Percentiles rank a stretch among this genome's conserved stretches.
Evolutionary conservation across 1,140 invertebrate genomes (phyloP).

Genomic region (Pseudobourletiella spinata): DNA sequence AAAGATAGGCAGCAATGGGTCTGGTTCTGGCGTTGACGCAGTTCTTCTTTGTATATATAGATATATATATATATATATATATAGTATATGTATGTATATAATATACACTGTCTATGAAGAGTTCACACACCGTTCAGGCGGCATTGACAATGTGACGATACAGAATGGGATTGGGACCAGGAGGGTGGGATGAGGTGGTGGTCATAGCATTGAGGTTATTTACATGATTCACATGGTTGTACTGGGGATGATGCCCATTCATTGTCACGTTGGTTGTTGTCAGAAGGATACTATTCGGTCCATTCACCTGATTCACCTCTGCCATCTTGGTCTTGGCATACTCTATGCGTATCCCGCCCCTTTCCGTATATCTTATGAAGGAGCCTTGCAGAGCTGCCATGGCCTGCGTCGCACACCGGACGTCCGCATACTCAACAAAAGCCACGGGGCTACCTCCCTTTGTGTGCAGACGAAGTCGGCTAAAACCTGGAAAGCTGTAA

Average conservation of each 20-base stretch:
- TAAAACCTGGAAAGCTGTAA: slow-evolving; percentile 87
- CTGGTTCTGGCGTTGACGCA: neutral
- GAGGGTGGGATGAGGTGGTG: slow-evolving; percentile 22
- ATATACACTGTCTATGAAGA: too few relatives aligned
- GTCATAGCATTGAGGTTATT: slow-evolving; percentile 32
- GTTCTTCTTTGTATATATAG: too few relatives aligned
- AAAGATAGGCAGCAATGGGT: neutral
- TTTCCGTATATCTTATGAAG: slow-evolving; percentile 85
- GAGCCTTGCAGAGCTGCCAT: slow-evolving; percentile 87
- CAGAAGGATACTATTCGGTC: slow-evolving; percentile 31
- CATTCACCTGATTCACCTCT: slow-evolving; percentile 51
- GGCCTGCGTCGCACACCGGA: slow-evolving; percentile 77
- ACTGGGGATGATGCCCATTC: slow-evolving; percentile 33
- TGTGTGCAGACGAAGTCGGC: slow-evolving; percentile 91
- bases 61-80: too few relatives aligned
- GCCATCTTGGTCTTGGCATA: slow-evolving; percentile 97
- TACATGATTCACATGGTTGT: slow-evolving; percentile 35
- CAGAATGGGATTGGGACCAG: slow-evolving; percentile 21
- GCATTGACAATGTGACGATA: slow-evolving; percentile 34
- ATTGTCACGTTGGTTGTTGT: slow-evolving; percentile 31
- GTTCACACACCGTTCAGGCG: too few relatives aligned
- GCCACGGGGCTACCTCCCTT: slow-evolving; percentile 86
- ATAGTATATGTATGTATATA: too few relatives aligned
- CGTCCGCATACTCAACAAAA: slow-evolving; percentile 93
- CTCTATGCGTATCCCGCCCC: slow-evolving; percentile 93